Conservation (phyloP, 2,113 vertebrate species). For the Eptesicus fuscus region DNA sequence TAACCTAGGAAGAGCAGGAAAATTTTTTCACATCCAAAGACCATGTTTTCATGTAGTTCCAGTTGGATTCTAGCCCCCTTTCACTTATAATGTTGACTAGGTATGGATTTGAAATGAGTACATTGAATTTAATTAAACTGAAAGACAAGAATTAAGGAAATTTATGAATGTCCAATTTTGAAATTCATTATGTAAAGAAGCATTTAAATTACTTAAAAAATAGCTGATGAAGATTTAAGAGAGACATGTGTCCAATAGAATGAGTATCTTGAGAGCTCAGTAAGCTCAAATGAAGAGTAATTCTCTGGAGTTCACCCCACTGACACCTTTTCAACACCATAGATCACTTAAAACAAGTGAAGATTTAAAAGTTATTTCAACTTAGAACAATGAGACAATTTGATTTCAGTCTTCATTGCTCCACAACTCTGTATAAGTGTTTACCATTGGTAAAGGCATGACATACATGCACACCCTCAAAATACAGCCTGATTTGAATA, state of each 20-base stretch:
- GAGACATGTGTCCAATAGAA: constrained; percentile 44
- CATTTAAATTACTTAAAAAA: constrained; percentile 57
- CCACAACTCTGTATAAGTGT: constrained; percentile 8
- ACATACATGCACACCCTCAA: not conserved
- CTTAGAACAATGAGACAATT: constrained; percentile 25
- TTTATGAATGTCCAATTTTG: constrained; percentile 33
- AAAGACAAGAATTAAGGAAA: constrained; percentile 49
- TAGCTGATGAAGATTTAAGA: constrained; percentile 52
- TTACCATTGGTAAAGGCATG: not conserved
- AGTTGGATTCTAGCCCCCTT: not conserved
- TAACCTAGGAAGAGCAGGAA: not conserved
- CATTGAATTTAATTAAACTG: constrained; percentile 43
- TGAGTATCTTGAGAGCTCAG: not conserved
- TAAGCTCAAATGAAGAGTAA: constrained; percentile 25
- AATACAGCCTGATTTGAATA: constrained; percentile 21
- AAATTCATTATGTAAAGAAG: constrained; percentile 35
- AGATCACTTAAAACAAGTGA: not conserved
- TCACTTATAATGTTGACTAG: not conserved
- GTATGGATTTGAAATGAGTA: not conserved
- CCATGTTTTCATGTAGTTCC: not conserved
- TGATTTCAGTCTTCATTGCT: constrained; percentile 5
- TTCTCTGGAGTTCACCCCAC: not conserved
- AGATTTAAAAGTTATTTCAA: not conserved
- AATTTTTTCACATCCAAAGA: not conserved
- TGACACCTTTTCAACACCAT: constrained; percentile 30